phyloP scores from a whole-genome alignment of 2,888 invertebrate species.

The Pterobdella sp. region DNA sequence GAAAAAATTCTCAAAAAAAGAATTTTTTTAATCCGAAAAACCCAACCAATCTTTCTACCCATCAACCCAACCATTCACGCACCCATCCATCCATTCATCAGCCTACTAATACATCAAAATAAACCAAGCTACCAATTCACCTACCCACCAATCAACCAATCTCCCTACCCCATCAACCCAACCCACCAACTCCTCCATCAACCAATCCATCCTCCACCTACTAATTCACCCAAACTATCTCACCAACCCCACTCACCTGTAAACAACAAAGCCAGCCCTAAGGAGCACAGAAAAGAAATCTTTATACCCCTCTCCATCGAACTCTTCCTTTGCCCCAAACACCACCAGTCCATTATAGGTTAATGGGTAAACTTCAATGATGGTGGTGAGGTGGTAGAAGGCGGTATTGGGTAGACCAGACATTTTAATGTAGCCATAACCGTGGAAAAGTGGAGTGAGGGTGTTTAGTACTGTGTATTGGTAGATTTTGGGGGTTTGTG shows the following conservation, averaged over 20 bases:
- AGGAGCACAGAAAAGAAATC: slow-evolving; percentile 27
- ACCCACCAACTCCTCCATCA: not conserved
- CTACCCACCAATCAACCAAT: not conserved
- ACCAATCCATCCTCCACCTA: too few species aligned
- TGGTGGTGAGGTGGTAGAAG: slow-evolving; percentile 13
- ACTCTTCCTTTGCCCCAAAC: slow-evolving; percentile 12
- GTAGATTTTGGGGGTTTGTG: too few species aligned
- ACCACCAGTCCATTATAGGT: slow-evolving; percentile 28
- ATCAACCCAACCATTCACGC: not conserved
- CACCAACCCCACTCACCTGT: slow-evolving; percentile 19
- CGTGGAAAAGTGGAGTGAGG: slow-evolving; percentile 23
- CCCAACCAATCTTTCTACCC: not conserved
- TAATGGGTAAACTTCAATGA: slow-evolving; percentile 14
- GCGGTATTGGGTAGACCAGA: slow-evolving; percentile 19
- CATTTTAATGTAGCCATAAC: slow-evolving; percentile 25
- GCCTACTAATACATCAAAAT: too few species aligned
- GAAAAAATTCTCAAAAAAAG: too few species aligned
- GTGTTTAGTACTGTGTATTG: not conserved
- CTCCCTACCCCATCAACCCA: not conserved
- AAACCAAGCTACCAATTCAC: not conserved
- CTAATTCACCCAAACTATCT: not conserved
- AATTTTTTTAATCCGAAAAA: too few species aligned
- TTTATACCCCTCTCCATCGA: not conserved
- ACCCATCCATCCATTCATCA: not conserved
- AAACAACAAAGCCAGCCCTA: slow-evolving; percentile 6